These are phyloP conservation scores for Rhagoletis pomonella DNA, from an alignment of 1,140 invertebrate species.

Conservation along the genomic window DNA sequence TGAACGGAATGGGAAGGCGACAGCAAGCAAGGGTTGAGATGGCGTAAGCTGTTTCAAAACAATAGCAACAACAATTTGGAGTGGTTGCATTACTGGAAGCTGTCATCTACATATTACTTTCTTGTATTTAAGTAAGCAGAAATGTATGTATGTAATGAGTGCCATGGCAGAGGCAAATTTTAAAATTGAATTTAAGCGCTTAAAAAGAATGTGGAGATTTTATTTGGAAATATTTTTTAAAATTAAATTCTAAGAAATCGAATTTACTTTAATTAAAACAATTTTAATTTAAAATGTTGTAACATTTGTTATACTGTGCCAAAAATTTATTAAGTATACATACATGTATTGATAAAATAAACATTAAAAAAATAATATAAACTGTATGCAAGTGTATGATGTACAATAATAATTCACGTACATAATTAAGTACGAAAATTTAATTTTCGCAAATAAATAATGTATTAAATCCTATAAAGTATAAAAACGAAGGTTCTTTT, in stretches of 20 bases:
- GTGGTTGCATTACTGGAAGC: not conserved
- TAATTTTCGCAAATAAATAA: slow-evolving; percentile 36
- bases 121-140: too few species aligned
- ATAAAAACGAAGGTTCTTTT: not conserved
- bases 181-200: not conserved
- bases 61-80: too few species aligned
- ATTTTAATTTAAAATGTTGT: too few species aligned
- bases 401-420: not conserved
- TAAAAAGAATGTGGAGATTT: too few species aligned
- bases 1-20: not conserved
- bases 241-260: too few species aligned
- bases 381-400: not conserved
- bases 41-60: not conserved
- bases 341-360: not conserved
- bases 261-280: too few species aligned
- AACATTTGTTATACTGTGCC: not conserved
- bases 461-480: not conserved
- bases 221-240: too few species aligned
- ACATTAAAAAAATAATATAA: not conserved
- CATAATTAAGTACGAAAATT: slow-evolving; percentile 1
- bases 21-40: not conserved
- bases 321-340: not conserved
- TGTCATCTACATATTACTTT: slow-evolving; percentile 19
- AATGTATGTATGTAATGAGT: not conserved
- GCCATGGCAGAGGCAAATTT: not conserved